These are phyloP conservation scores for Amiota communis DNA, from an alignment of 2,888 invertebrate species.

Conservation along the genomic window DNA sequence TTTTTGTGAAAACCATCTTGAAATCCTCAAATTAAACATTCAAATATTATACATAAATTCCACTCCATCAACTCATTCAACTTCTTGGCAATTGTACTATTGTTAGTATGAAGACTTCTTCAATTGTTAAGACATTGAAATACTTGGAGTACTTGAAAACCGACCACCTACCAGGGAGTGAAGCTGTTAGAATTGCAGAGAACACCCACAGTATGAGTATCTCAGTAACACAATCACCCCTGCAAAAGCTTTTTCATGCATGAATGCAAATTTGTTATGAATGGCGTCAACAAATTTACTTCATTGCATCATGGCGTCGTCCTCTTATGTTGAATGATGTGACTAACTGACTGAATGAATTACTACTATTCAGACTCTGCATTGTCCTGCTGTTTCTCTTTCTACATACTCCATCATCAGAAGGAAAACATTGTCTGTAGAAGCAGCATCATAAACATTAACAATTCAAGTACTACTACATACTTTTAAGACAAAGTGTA, in stretches of 20 bases:
- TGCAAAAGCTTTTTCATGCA: slow-evolving; percentile 33
- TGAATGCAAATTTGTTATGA: slow-evolving; percentile 48
- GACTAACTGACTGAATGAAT: slow-evolving; percentile 39
- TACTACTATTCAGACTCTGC: slow-evolving; percentile 30
- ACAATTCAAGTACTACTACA: too few species aligned
- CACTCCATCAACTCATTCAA: too few species aligned
- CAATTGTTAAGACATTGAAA: too few species aligned
- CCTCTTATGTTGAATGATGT: slow-evolving; percentile 56
- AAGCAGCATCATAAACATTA: too few species aligned
- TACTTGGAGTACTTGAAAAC: too few species aligned
- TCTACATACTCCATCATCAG: slow-evolving; percentile 19
- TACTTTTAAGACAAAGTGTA: too few species aligned
- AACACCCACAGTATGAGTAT: slow-evolving; percentile 6
- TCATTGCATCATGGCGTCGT: slow-evolving; percentile 52
- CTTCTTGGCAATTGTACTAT: too few species aligned
- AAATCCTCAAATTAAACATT: too few species aligned
- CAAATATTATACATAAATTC: too few species aligned
- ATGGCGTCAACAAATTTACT: slow-evolving; percentile 58
- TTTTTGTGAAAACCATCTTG: too few species aligned
- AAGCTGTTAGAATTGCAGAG: background rate
- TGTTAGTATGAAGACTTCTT: too few species aligned
- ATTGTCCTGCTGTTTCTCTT: background rate
- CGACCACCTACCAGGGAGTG: too few species aligned
- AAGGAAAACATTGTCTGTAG: slow-evolving; percentile 2
- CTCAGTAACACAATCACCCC: slow-evolving; percentile 22